These are phyloP conservation scores for Lucilia cuprina DNA, from an alignment of 1,140 invertebrate species.

Conservation along the genomic window DNA sequence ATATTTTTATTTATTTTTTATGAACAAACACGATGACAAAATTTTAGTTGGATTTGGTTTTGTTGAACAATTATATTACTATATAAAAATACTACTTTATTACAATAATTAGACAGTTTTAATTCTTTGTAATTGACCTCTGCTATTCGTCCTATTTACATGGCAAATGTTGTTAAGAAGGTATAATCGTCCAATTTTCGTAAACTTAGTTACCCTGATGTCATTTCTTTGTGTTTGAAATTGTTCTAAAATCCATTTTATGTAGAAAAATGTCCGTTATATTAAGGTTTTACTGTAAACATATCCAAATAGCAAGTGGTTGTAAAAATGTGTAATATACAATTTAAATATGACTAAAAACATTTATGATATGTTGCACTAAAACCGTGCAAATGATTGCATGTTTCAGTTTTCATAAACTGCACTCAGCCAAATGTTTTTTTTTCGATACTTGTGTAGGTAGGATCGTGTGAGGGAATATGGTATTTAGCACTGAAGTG, in stretches of 20 bases:
- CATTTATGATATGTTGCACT: neutral
- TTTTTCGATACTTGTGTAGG: too few species aligned
- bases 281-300: neutral
- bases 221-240: too few species aligned
- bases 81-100: too few species aligned
- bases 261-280: too few species aligned
- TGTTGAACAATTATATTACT: too few species aligned
- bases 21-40: neutral
- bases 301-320: neutral
- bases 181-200: too few species aligned
- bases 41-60: neutral
- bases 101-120: neutral
- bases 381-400: neutral
- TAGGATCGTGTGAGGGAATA: neutral
- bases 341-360: conserved; percentile 4
- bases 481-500: neutral
- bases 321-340: neutral
- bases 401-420: neutral
- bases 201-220: too few species aligned
- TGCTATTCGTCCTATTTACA: too few species aligned
- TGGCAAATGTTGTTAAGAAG: too few species aligned
- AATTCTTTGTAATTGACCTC: neutral
- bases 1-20: neutral
- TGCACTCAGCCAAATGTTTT: neutral
- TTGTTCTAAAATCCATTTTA: too few species aligned